Conservation (phyloP, 2,888 invertebrate genomes). For the Brenthis daphne region DNA sequence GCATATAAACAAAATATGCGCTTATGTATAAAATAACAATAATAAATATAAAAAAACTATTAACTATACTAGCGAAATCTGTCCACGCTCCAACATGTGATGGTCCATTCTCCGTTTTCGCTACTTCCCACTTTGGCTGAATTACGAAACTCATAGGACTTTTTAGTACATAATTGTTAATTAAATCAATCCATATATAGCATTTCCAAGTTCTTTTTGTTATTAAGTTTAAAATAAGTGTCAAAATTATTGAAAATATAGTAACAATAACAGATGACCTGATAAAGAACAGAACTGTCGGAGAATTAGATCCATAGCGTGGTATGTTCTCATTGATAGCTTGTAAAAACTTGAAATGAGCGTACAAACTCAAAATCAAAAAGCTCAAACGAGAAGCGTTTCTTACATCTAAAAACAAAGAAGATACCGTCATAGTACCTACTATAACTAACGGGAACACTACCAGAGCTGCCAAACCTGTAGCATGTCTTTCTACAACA, state of each 20-base stretch:
- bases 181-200: constrained; percentile 42
- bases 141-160: constrained; percentile 43
- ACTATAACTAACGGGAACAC: constrained; percentile 51
- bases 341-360: constrained; percentile 48
- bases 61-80: constrained; percentile 49
- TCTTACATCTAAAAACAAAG: constrained; percentile 49
- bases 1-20: constrained; percentile 48
- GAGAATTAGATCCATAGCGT: constrained; percentile 44
- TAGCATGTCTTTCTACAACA: constrained; percentile 51
- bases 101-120: constrained; percentile 25
- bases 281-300: constrained; percentile 51
- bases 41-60: constrained; percentile 39
- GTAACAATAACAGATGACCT: constrained; percentile 50
- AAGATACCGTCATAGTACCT: constrained; percentile 45
- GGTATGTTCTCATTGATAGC: constrained; percentile 48
- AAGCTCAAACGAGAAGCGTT: constrained; percentile 45
- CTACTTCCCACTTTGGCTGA: constrained; percentile 46
- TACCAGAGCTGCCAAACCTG: constrained; percentile 47
- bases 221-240: constrained; percentile 46
- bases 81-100: constrained; percentile 43
- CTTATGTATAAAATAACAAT: constrained; percentile 43
- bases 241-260: constrained; percentile 41
- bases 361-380: constrained; percentile 48
- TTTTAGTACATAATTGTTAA: constrained; percentile 45
- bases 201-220: constrained; percentile 35